Percentiles rank a stretch among this genome's conserved stretches.
Evolutionary conservation across 2,888 invertebrate genomes (phyloP).

Genomic region (Lutraria lutraria): DNA sequence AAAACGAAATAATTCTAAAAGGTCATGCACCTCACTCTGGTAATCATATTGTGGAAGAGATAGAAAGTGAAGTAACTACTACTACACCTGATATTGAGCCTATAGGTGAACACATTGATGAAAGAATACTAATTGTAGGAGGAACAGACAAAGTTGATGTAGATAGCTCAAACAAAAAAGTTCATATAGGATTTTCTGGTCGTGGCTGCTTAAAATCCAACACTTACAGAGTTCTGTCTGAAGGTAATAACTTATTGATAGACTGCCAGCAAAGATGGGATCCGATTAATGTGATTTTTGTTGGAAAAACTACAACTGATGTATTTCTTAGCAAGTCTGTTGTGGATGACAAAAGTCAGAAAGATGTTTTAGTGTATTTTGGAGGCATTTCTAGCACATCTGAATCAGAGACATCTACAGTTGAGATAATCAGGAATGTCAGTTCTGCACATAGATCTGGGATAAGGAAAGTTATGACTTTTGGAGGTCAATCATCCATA

Average conservation of each 20-base stretch:
- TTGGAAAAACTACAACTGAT: conserved; percentile 48
- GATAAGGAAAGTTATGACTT: conserved; percentile 36
- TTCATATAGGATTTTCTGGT: conserved; percentile 26
- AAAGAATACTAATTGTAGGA: conserved; percentile 32
- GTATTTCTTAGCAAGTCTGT: conserved; percentile 48
- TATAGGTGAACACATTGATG: conserved; percentile 30
- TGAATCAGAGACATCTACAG: neutral
- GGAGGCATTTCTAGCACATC: conserved; percentile 19
- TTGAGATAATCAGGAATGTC: conserved; percentile 43
- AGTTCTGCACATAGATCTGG: conserved; percentile 3
- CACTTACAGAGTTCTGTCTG: conserved; percentile 32
- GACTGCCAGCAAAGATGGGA: conserved; percentile 29
- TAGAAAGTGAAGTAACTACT: conserved; percentile 1
- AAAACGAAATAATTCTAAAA: conserved; percentile 29
- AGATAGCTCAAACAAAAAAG: conserved; percentile 8
- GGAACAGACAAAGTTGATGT: conserved; percentile 30
- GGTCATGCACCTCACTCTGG: conserved; percentile 5
- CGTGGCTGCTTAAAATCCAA: conserved; percentile 19
- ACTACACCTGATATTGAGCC: neutral
- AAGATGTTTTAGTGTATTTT: conserved; percentile 34
- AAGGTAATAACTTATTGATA: conserved; percentile 29
- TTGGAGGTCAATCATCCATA: conserved; percentile 29
- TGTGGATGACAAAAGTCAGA: neutral
- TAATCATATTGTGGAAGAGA: neutral
- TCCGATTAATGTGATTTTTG: conserved; percentile 40